Evolutionary conservation across 2,888 invertebrate species (phyloP).

Genomic region (Ommatoiulus sabulosus): DNA sequence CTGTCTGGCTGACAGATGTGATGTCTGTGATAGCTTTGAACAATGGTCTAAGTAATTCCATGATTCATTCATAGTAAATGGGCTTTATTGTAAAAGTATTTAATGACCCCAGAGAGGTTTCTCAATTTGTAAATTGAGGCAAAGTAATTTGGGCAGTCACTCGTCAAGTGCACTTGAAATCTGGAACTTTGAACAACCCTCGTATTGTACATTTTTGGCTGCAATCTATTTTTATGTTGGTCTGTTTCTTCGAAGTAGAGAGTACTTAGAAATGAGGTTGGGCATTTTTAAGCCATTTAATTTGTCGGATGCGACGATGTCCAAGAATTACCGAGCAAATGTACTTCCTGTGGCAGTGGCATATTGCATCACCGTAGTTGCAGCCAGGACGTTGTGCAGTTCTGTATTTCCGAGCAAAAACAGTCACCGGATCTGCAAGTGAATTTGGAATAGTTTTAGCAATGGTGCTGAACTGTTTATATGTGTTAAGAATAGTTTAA

Average conservation of each 20-base stretch:
- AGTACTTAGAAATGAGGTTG: neutral
- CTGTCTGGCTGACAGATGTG: too few relatives aligned
- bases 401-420: neutral
- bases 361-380: neutral
- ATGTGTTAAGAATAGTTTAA: neutral
- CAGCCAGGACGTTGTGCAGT: slow-evolving; percentile 14
- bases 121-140: neutral
- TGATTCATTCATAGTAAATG: neutral
- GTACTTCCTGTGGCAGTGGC: neutral
- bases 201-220: slow-evolving; percentile 3
- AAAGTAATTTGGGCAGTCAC: neutral
- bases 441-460: neutral
- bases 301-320: neutral
- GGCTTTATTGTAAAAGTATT: neutral
- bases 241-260: neutral
- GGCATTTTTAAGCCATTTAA: neutral
- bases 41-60: too few relatives aligned
- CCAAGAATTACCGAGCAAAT: slow-evolving; percentile 23
- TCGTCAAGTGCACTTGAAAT: neutral
- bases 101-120: neutral
- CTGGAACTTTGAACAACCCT: neutral
- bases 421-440: neutral
- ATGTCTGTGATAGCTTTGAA: too few relatives aligned
- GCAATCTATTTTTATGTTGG: neutral
- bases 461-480: neutral